Percentiles rank a stretch among this genome's conserved stretches.
Evolutionary conservation across 2,113 vertebrate species (phyloP).

Genomic region (Dipodomys merriami): DNA sequence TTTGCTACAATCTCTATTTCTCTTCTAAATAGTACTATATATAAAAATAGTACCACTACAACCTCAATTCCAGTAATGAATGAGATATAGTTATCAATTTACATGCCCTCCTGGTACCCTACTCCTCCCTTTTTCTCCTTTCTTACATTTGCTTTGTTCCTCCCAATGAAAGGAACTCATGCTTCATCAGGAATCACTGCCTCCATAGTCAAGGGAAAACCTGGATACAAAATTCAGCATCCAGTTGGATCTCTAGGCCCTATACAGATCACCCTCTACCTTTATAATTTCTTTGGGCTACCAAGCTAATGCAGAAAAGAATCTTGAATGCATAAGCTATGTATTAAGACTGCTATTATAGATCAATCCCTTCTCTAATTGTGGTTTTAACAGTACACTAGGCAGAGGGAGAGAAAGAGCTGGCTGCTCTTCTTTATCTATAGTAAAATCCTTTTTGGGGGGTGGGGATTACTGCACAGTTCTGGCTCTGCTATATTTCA

Average conservation of each 20-base stretch:
- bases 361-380: background rate
- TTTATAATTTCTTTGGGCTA: background rate
- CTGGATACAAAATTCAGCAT: background rate
- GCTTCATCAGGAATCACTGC: background rate
- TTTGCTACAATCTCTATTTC: background rate
- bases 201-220: background rate
- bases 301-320: background rate
- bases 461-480: conserved; percentile 67
- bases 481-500: conserved; percentile 71
- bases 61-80: background rate
- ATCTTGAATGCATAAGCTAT: background rate
- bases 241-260: background rate
- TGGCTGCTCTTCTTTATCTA: conserved; percentile 50
- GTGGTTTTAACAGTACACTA: background rate
- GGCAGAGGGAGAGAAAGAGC: conserved; percentile 6
- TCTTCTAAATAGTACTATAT: background rate
- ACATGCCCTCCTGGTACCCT: background rate
- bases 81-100: background rate
- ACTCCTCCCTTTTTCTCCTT: background rate
- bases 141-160: background rate
- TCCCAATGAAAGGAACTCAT: background rate
- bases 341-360: background rate
- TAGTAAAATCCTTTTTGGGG: conserved; percentile 67
- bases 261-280: background rate
- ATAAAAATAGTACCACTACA: background rate